A percentile compares a stretch with the other conserved stretches of the same genome.
phyloP scores from a whole-genome alignment of 2,113 vertebrate genomes.

The Xiphias gladius region DNA sequence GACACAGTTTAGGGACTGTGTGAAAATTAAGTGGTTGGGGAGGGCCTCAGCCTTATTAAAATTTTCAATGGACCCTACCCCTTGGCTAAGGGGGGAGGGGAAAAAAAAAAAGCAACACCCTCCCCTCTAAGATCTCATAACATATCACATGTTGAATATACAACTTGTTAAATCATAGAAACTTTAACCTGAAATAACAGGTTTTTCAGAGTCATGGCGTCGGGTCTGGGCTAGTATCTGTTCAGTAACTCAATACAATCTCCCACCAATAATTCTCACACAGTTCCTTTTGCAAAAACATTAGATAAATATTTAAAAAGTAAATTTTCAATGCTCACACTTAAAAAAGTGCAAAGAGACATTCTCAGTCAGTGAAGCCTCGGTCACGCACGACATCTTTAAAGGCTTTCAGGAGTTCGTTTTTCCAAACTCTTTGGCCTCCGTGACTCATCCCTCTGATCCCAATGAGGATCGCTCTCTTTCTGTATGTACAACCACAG shows the following conservation, averaged over 20 bases:
- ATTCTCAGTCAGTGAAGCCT: slow-evolving; percentile 16
- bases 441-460: neutral
- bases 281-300: slow-evolving; percentile 15
- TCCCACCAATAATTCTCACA: neutral
- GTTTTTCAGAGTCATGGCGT: neutral
- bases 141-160: too few species aligned
- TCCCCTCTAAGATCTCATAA: neutral
- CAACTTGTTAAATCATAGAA: too few species aligned
- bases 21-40: neutral
- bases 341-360: slow-evolving; percentile 34
- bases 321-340: slow-evolving; percentile 5
- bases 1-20: slow-evolving; percentile 4
- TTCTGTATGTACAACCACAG: neutral
- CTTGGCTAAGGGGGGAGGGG: too few species aligned
- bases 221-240: neutral
- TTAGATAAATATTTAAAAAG: slow-evolving; percentile 42
- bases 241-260: neutral
- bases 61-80: too few species aligned
- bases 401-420: slow-evolving; percentile 16
- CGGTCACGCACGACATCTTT: neutral
- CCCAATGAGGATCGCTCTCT: neutral
- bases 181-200: too few species aligned
- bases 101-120: neutral
- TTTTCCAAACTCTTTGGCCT: neutral
- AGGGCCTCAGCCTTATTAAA: too few species aligned